Evolutionary conservation across 2,797 vertebrate species (phyloP).

Genomic region (Schizopygopsis pylzovi): DNA sequence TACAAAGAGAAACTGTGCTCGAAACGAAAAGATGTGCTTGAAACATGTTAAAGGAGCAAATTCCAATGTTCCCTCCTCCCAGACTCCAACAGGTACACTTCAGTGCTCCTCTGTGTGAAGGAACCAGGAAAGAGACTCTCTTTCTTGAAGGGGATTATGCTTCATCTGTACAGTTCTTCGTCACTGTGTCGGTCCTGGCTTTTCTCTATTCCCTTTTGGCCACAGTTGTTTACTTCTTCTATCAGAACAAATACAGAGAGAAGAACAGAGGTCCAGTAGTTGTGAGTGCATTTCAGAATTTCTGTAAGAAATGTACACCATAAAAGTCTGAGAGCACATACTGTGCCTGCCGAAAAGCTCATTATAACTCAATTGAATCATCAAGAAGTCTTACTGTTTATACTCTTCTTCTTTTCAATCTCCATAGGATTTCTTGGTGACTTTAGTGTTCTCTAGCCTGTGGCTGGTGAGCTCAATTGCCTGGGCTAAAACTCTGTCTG

Average conservation of each 20-base stretch:
- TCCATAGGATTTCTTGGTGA: constrained; percentile 92
- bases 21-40: not conserved
- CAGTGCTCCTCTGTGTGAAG: constrained; percentile 88
- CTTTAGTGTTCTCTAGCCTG: constrained; percentile 90
- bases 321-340: not conserved
- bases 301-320: not conserved
- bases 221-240: constrained; percentile 96
- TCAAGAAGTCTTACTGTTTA: not conserved
- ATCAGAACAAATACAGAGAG: constrained; percentile 97
- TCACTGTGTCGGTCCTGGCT: constrained; percentile 92
- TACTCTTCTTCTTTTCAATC: not conserved
- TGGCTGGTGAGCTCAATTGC: constrained; percentile 94
- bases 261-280: constrained; percentile 96
- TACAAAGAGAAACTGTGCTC: not conserved
- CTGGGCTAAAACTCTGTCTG: constrained; percentile 94
- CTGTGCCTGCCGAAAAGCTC: not conserved
- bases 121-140: constrained; percentile 83
- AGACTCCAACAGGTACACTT: constrained; percentile 96
- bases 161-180: constrained; percentile 89
- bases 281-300: constrained; percentile 81
- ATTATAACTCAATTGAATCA: constrained; percentile 5
- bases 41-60: constrained; percentile 5
- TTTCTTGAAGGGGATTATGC: constrained; percentile 92
- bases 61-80: constrained; percentile 51
- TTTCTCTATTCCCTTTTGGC: constrained; percentile 96